Conservation (phyloP, 2,888 invertebrate genomes). For the Ennomos erosarius region DNA sequence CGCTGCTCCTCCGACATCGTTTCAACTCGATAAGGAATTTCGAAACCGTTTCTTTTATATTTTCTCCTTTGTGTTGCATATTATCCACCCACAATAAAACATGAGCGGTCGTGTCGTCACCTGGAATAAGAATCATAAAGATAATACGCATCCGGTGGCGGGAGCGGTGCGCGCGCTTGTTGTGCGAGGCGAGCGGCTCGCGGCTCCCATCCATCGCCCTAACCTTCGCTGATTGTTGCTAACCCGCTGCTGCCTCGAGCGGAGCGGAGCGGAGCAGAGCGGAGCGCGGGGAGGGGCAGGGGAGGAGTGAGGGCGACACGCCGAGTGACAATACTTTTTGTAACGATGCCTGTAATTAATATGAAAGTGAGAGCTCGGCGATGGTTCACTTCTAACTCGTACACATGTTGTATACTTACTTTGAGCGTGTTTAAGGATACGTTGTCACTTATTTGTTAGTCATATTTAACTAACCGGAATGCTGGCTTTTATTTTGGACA, state of each 20-base stretch:
- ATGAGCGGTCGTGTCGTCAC: conserved; percentile 1
- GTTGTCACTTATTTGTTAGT: too few species aligned
- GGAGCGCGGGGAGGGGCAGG: background rate
- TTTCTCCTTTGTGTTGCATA: background rate
- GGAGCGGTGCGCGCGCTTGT: background rate
- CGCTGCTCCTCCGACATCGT: too few species aligned
- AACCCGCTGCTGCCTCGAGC: conserved; percentile 15
- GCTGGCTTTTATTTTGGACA: too few species aligned
- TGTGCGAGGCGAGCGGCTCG: background rate
- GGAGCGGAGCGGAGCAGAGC: background rate
- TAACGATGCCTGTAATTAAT: conserved; percentile 15
- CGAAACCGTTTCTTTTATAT: background rate
- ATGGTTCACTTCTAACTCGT: background rate
- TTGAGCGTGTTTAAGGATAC: too few species aligned
- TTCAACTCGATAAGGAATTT: background rate
- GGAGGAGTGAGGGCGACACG: background rate
- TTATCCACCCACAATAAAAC: conserved; percentile 6
- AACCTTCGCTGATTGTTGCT: conserved; percentile 29
- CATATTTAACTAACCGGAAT: too few species aligned
- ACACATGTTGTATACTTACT: background rate
- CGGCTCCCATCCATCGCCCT: conserved; percentile 8
- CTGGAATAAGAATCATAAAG: conserved; percentile 10
- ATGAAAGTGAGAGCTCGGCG: conserved; percentile 4
- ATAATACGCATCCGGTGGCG: conserved; percentile 7
- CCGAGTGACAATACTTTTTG: conserved; percentile 6